These are phyloP conservation scores for Uropsilus gracilis DNA, from an alignment of 2,113 vertebrate genomes.

Conservation along the genomic window DNA sequence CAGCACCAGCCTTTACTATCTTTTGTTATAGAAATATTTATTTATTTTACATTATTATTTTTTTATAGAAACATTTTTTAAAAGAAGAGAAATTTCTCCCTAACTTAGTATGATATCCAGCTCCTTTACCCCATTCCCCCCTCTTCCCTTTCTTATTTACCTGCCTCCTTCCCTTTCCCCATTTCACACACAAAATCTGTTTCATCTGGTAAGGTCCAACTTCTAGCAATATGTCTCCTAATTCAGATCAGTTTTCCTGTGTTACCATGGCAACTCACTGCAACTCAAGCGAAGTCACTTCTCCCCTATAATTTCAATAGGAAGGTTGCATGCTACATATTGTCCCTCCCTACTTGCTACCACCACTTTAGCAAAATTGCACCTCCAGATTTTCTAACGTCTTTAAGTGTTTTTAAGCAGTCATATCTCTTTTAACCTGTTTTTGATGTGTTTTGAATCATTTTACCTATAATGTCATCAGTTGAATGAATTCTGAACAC, in stretches of 20 bases:
- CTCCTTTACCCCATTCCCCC: not conserved
- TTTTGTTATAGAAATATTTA: not conserved
- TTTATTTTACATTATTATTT: too few relatives aligned
- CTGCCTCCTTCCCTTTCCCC: not conserved
- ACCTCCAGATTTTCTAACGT: not conserved
- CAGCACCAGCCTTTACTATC: not conserved
- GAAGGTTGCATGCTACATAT: conserved; percentile 20
- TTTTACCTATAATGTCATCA: not conserved
- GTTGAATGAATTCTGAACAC: not conserved
- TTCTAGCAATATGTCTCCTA: conserved; percentile 12
- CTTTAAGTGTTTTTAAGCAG: conserved; percentile 9
- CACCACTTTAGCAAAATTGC: not conserved
- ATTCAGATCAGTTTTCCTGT: conserved; percentile 11
- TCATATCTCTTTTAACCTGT: not conserved
- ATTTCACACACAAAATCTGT: not conserved
- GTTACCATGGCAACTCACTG: conserved; percentile 7
- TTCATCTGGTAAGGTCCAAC: not conserved
- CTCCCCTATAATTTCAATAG: conserved; percentile 14
- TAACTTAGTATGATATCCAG: not conserved
- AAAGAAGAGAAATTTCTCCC: not conserved
- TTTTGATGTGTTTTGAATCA: not conserved
- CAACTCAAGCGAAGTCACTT: not conserved
- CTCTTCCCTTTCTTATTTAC: not conserved
- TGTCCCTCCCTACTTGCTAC: not conserved
- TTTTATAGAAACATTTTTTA: not conserved